Evolutionary conservation across 2,888 invertebrate genomes (phyloP), one percentile per base, ranked within the genome.

Genomic region (Nomada flava): DNA sequence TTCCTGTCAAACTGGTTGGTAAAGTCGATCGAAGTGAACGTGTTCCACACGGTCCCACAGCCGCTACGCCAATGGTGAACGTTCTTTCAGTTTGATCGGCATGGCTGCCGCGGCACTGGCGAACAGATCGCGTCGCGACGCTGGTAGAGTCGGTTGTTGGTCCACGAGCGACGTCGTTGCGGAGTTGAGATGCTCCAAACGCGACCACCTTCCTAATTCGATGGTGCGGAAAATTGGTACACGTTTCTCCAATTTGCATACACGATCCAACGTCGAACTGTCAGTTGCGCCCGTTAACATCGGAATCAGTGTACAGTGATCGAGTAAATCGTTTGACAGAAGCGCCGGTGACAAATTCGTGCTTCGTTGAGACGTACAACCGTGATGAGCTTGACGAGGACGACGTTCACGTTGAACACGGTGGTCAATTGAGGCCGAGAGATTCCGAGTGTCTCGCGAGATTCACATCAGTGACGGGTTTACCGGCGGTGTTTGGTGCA

Each of bases 71-170:
- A 83, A 36, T 86, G 86, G 29, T 13, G 72, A 50, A 76, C 76
- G 75, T 86, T 86, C 81, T 77, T 73, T 71, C 72, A 71, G 78
- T 82, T 74, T 62, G 63, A 78, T 76, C 85, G 73, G 86, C 76
- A 79, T 69, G 82, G 74, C 69, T 73, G 84, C 67, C 73, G 59
- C 52, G 63, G 29, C 55, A 72, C 59, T 72, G 18, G 63, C 50
- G 83, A 76, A 68, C 80, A 70, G 83, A 86, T 85, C 86, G 83
- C 76, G 79, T 86, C 74, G 84, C 82, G 75, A 70, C 69, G 72
- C 68, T 73, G 63, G 60, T 76, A 83, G 74, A 83, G 83, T 80
- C 86, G 69, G 79, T 74, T 65, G 26, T 74, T 50, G 64, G 76
- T 80, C 64, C 75, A 70, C 73, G 73, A 79, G 70, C 71, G 62